Evolutionary conservation across 2,888 invertebrate species (phyloP).

Genomic region (Chaetoderma sp.): DNA sequence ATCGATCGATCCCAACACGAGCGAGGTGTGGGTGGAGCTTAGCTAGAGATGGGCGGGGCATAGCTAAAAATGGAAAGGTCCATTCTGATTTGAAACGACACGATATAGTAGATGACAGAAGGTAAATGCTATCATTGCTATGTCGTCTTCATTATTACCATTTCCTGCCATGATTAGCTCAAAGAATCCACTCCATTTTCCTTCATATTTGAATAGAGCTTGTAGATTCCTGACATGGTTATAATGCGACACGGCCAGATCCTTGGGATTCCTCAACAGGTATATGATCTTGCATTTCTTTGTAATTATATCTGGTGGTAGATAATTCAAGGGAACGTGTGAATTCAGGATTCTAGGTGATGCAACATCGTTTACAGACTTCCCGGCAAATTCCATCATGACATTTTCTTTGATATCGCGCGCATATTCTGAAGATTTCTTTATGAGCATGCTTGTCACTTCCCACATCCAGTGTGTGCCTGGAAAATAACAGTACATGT

Average conservation of each 20-base stretch:
- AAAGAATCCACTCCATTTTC: conserved; percentile 18
- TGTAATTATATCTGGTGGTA: conserved; percentile 41
- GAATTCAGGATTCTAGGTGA: conserved; percentile 46
- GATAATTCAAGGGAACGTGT: conserved; percentile 39
- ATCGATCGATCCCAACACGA: too few species aligned
- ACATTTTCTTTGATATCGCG: conserved; percentile 42
- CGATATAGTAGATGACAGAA: too few species aligned
- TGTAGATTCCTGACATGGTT: conserved; percentile 46
- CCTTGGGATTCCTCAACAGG: conserved; percentile 47
- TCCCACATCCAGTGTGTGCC: conserved; percentile 54
- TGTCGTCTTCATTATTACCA: too few species aligned
- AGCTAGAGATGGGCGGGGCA: too few species aligned
- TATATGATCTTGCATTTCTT: conserved; percentile 44
- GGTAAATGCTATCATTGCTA: too few species aligned
- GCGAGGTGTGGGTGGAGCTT: too few species aligned
- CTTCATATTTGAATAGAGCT: conserved; percentile 20
- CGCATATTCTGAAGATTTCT: conserved; percentile 40
- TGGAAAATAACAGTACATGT: background rate
- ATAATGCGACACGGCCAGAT: conserved; percentile 46
- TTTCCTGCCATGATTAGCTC: conserved; percentile 22
- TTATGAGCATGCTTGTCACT: conserved; percentile 42
- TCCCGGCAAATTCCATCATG: conserved; percentile 42
- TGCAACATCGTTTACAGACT: conserved; percentile 30
- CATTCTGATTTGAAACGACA: too few species aligned
- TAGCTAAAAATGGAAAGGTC: too few species aligned